Percentiles rank a stretch among this genome's conserved stretches.
Conservation (phyloP, 2,888 invertebrate species). For the Seira musarum region DNA sequence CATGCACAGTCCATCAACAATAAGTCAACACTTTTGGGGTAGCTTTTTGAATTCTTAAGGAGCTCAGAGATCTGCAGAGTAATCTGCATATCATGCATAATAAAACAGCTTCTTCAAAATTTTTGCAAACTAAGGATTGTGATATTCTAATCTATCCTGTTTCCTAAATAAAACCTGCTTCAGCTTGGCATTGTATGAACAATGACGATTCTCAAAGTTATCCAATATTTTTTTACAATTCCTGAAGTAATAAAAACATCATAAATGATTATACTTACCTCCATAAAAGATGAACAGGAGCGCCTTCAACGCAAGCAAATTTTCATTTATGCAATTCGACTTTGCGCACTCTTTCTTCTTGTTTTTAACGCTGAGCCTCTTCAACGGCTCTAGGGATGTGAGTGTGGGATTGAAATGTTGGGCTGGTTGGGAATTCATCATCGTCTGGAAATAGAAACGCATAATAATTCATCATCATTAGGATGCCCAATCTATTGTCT, state of each 20-base stretch:
- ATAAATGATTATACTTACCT: conserved; percentile 55
- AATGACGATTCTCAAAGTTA: not conserved
- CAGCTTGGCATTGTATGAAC: too few species aligned
- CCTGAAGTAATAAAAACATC: not conserved
- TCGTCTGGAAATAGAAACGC: conserved; percentile 28
- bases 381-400: conserved; percentile 55
- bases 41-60: too few species aligned
- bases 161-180: too few species aligned
- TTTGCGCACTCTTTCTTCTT: conserved; percentile 57
- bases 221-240: not conserved
- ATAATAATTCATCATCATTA: not conserved
- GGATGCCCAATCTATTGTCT: too few species aligned
- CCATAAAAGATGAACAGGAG: conserved; percentile 69
- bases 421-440: conserved; percentile 49
- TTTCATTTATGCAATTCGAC: conserved; percentile 67
- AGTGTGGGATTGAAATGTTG: conserved; percentile 53
- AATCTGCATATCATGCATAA: too few species aligned
- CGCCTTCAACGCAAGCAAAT: conserved; percentile 65
- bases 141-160: too few species aligned
- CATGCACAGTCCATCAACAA: not conserved
- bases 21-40: not conserved
- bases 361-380: conserved; percentile 43
- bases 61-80: too few species aligned
- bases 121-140: too few species aligned
- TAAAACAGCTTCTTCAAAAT: too few species aligned